phyloP scores from a whole-genome alignment of 2,888 invertebrate species.

The Drosophila subquinaria region DNA sequence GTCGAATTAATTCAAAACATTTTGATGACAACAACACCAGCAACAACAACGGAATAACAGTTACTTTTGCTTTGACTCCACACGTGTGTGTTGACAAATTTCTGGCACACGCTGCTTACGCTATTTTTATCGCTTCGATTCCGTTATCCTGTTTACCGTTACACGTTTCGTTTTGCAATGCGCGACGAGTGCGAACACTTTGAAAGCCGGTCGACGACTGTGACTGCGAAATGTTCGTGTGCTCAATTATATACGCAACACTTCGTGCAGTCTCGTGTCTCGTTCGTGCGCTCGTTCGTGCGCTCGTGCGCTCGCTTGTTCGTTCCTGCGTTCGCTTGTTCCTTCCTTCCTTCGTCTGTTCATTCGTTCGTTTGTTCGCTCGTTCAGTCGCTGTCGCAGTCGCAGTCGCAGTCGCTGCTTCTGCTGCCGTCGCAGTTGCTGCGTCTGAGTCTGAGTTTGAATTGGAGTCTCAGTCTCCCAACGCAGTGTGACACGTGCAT shows the following conservation, averaged over 20 bases:
- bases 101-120: conserved; percentile 44
- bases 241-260: conserved; percentile 63
- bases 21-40: background rate
- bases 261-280: conserved; percentile 28
- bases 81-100: conserved; percentile 67
- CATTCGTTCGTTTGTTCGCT: background rate
- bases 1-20: too few species aligned
- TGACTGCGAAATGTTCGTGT: conserved; percentile 51
- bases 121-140: conserved; percentile 11
- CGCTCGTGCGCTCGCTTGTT: background rate
- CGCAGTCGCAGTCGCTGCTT: conserved; percentile 13
- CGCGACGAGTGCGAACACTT: conserved; percentile 60
- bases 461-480: conserved; percentile 24
- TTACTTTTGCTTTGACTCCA: conserved; percentile 32
- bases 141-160: conserved; percentile 10
- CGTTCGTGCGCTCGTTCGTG: conserved; percentile 12
- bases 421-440: background rate
- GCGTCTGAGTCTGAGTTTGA: conserved; percentile 15
- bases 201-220: conserved; percentile 78
- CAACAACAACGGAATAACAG: conserved; percentile 11
- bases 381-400: conserved; percentile 5
- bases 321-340: background rate
- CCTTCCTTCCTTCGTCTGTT: background rate
- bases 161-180: background rate
- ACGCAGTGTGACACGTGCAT: conserved; percentile 53